Percentiles rank a stretch among this genome's conserved stretches.
phyloP scores from a whole-genome alignment of 1,140 invertebrate species.

The Periplaneta americana region DNA sequence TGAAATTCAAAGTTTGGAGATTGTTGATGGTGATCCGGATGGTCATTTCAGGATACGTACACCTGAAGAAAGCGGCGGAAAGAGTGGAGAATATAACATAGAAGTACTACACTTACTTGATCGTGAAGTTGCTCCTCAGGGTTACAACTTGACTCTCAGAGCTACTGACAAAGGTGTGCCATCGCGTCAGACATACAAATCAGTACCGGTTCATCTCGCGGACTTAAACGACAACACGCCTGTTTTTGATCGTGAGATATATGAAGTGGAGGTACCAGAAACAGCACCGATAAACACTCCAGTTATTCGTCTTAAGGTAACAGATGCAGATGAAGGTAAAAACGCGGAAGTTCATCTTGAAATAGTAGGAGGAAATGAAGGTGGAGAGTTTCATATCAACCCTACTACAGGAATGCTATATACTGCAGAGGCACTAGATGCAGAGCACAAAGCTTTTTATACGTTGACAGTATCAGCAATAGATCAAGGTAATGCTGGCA shows the following conservation, averaged over 20 bases:
- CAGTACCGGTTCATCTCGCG: slow-evolving; percentile 67
- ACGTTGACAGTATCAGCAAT: slow-evolving; percentile 86
- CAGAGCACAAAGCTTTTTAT: slow-evolving; percentile 83
- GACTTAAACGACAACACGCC: slow-evolving; percentile 83
- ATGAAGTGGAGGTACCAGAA: slow-evolving; percentile 83
- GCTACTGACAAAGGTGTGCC: slow-evolving; percentile 81
- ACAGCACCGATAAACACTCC: slow-evolving; percentile 83
- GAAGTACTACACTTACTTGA: slow-evolving; percentile 72
- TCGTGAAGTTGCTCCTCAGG: slow-evolving; percentile 64
- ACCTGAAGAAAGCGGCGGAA: slow-evolving; percentile 34
- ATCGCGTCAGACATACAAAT: slow-evolving; percentile 64
- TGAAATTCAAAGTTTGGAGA: slow-evolving; percentile 74
- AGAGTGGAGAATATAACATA: slow-evolving; percentile 66
- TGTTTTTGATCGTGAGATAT: slow-evolving; percentile 82
- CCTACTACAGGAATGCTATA: slow-evolving; percentile 85
- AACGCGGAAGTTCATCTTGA: slow-evolving; percentile 80
- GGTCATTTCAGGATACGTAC: slow-evolving; percentile 74
- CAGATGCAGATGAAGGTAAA: slow-evolving; percentile 73
- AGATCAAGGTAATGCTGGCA: slow-evolving; percentile 79
- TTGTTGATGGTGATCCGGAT: slow-evolving; percentile 82
- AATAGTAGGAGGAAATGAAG: slow-evolving; percentile 89
- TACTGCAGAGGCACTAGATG: slow-evolving; percentile 77
- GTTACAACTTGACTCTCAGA: slow-evolving; percentile 80
- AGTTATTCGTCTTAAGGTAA: slow-evolving; percentile 78
- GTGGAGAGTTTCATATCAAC: slow-evolving; percentile 81